Conservation (phyloP, 2,113 vertebrate genomes). For the Callaeas wilsoni region DNA sequence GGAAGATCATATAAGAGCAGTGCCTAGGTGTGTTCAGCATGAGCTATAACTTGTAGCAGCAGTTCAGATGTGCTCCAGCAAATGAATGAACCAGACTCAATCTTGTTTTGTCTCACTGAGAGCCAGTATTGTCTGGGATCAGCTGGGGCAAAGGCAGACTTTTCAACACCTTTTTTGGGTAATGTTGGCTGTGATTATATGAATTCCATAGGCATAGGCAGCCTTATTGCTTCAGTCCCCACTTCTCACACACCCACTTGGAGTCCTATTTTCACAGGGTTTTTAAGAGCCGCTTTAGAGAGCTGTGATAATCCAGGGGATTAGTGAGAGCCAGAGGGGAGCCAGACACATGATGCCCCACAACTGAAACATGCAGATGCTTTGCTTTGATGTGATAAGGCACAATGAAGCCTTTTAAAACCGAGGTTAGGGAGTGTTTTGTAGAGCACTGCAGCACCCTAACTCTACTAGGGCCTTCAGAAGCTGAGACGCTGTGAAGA, state of each 20-base stretch:
- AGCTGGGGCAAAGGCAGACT: background rate
- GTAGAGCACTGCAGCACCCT: background rate
- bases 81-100: background rate
- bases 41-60: background rate
- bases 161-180: constrained; percentile 26
- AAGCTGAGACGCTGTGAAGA: background rate
- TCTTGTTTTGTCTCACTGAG: background rate
- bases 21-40: background rate
- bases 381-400: constrained; percentile 66
- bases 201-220: background rate
- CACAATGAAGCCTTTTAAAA: constrained; percentile 27
- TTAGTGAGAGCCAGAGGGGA: constrained; percentile 65
- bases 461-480: background rate
- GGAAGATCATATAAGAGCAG: background rate
- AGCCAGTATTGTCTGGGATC: background rate
- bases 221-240: constrained; percentile 7
- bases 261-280: constrained; percentile 55
- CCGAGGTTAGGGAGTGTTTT: background rate
- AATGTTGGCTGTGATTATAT: background rate
- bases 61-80: background rate
- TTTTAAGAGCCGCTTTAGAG: constrained; percentile 58
- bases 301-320: constrained; percentile 57
- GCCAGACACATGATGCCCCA: constrained; percentile 60
- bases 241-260: constrained; percentile 53
- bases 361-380: constrained; percentile 58